Evolutionary conservation across 2,888 invertebrate genomes (phyloP), one percentile per base, ranked within the genome.

Genomic region (Noctua comes): DNA sequence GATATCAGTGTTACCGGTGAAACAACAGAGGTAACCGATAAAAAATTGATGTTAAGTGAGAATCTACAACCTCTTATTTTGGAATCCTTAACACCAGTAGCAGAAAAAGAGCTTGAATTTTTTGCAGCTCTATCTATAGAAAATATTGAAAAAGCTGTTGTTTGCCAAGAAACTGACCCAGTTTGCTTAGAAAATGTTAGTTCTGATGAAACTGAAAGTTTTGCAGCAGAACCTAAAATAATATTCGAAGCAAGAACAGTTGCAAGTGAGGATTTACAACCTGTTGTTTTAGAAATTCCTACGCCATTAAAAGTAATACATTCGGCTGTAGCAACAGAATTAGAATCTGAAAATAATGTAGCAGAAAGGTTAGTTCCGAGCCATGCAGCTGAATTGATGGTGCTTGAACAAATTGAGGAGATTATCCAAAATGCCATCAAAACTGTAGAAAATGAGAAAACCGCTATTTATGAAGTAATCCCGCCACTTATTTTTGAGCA

Each of bases 321-420:
- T 18, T 62, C 54, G 13, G 31, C 8, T 10, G 40, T 36, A 31
- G 62, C 62, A 62, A 48, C 24, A 13, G 62, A 76, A 82, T 10
- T 68, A 13, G 62, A 72, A 68, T 27, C 18, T 0, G 21, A 57
- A 31, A 36, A 16, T 24, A 18, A 4, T 66, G 18, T 16, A 43
- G 40, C 10, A 36, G 40, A 27, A 43, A 76, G 64, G 18, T 21
- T 69, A 10, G 40, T 46, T 40, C 7, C 40, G 1, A 48, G 31
- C 18, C n/a, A 64, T 43, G 76, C 77, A 48, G 18, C n/a, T 48
- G 48, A 71, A 51, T 57, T 76, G 21, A 68, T 69, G 57, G n/a
- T 77, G 1, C 43, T 72, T 27, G 68, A 72, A 68, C 71, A 82
- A 82, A 77, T 82, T 59, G 77, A 81, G n/a, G 57, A 77, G 0